Percentiles rank a stretch among this genome's conserved stretches.
These are phyloP conservation scores for Kradibia gibbosae DNA, from an alignment of 1,140 invertebrate species.

Conservation along the genomic window DNA sequence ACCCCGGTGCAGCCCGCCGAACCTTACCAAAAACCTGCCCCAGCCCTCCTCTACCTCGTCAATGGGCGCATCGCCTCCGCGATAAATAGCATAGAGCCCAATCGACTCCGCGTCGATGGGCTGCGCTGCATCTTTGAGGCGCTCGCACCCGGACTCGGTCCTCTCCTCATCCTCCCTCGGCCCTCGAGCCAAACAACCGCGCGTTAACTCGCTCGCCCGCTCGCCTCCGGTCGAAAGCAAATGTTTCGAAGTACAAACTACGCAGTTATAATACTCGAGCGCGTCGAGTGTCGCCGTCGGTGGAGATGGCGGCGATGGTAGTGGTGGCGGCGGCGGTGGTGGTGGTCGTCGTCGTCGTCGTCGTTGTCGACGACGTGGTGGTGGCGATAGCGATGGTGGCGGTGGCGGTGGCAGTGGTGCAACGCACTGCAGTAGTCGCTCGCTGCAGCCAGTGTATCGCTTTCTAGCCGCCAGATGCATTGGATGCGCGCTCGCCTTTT, in stretches of 20 bases:
- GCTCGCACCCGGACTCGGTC: background rate
- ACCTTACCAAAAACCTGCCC: too few species aligned
- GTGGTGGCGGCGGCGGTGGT: background rate
- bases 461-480: constrained; percentile 36
- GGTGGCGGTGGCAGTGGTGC: constrained; percentile 33
- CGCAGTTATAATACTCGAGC: constrained; percentile 48
- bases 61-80: too few species aligned
- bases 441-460: constrained; percentile 40
- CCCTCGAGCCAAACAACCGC: too few species aligned
- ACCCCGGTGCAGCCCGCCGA: too few species aligned
- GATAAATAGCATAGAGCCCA: constrained; percentile 48
- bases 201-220: background rate
- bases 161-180: background rate
- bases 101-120: constrained; percentile 35
- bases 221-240: constrained; percentile 30
- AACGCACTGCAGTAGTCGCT: constrained; percentile 37
- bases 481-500: constrained; percentile 31
- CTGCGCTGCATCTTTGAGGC: constrained; percentile 35
- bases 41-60: too few species aligned
- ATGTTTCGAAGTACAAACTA: constrained; percentile 49
- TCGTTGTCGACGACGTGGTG: constrained; percentile 8
- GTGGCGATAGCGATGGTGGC: background rate
- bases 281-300: constrained; percentile 21
- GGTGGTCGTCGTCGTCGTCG: background rate
- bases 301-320: background rate